Base-by-base conservation (phyloP, 2,113 vertebrate species). In the Vidua macroura region DNA sequence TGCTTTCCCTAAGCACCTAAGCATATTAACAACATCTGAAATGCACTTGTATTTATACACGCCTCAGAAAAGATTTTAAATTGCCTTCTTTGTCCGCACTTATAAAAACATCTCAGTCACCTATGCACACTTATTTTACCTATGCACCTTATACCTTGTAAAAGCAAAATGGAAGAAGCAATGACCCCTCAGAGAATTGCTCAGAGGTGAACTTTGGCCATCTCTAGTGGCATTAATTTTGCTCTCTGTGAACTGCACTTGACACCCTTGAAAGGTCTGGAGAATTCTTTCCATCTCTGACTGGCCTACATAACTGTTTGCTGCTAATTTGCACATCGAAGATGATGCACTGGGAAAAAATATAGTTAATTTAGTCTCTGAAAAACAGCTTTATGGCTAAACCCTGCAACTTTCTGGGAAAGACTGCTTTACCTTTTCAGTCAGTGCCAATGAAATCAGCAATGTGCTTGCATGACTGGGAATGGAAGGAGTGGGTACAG, bases 1-100 rank as follows among this genome's bases (percentile, higher is more conserved):
- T 95, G 96, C 95, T 97, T 98, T 96, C 96, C 86, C 94, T 95
- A 90, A 96, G 95, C 97, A 95, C 92, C 97, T 96, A 95, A 96
- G 91, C 97, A 97, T 96, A 96, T 98, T 97, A 97, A 96, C 96
- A 91, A 82, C 82, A 94, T 93, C 69, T 88, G 78, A 96, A 97
- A 96, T 86, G 93, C 76, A 81, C 93, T 97, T 97, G 96, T 97
- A 96, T 97, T 97, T 97, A 97, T 94, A 95, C 73, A 90, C 64
- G 96, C 80, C 94, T 95, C 94, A 88, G 93, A 97, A 97, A 97
- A 94, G 35, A 92, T 95, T 95, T 95, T 58, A 95, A 95, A 92
- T 96, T 91, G 63, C 84, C 74, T 97, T 92, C 91, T 95, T 94
- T 95, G 95, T 96, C 93, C 96, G 91, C 58, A 77, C 82, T 93